These are phyloP conservation scores for Mythimna albipuncta DNA, from an alignment of 2,888 invertebrate species.

Conservation along the genomic window DNA sequence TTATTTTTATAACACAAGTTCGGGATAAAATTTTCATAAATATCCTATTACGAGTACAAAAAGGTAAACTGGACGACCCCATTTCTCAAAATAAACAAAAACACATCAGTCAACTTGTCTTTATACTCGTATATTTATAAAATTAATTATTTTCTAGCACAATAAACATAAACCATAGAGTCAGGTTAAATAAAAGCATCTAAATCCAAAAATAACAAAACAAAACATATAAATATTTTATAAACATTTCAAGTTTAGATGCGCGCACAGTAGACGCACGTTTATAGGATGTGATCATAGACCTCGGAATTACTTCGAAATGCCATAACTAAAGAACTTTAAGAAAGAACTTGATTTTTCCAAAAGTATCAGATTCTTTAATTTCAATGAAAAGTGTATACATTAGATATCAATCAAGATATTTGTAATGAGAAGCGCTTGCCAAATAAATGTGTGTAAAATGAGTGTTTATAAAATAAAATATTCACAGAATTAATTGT, in stretches of 20 bases:
- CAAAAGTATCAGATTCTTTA: too few species aligned
- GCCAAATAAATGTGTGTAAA: too few species aligned
- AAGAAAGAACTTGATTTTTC: too few species aligned
- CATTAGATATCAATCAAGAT: too few species aligned
- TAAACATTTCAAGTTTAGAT: slow-evolving; percentile 69
- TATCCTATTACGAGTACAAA: slow-evolving; percentile 1
- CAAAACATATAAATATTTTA: slow-evolving; percentile 57
- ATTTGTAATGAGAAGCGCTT: too few species aligned
- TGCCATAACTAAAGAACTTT: too few species aligned
- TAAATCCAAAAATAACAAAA: slow-evolving; percentile 47
- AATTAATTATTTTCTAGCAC: slow-evolving; percentile 14
- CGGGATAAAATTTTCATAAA: not conserved
- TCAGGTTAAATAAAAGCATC: slow-evolving; percentile 39
- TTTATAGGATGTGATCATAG: slow-evolving; percentile 56
- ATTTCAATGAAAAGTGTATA: too few species aligned
- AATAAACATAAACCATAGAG: slow-evolving; percentile 5
- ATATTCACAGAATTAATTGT: too few species aligned
- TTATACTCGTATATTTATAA: not conserved
- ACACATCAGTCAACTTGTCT: not conserved
- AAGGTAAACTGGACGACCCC: not conserved
- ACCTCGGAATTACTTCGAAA: not conserved
- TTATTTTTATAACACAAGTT: not conserved
- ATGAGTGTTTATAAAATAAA: too few species aligned
- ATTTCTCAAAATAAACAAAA: slow-evolving; percentile 1
- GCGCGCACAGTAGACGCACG: slow-evolving; percentile 53